Evolutionary conservation across 2,113 vertebrate species (phyloP).

Genomic region (Strix aluco): DNA sequence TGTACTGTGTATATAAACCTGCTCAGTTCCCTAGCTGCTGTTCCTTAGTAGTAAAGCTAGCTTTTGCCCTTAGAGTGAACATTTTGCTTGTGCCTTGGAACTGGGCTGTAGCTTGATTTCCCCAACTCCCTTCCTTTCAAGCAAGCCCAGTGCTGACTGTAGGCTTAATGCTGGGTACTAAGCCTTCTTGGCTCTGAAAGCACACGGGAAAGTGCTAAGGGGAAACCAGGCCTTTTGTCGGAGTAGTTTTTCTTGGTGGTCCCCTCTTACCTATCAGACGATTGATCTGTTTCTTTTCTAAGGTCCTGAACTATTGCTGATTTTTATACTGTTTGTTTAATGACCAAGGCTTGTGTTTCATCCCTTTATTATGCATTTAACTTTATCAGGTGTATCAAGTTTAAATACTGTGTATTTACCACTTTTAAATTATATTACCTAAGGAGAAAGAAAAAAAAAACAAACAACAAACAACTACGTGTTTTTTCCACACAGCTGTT

Average conservation of each 20-base stretch:
- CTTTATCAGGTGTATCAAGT: conserved; percentile 79
- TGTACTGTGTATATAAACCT: neutral
- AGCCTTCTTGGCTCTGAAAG: conserved; percentile 50
- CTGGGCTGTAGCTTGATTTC: conserved; percentile 50
- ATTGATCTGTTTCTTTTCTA: conserved; percentile 44
- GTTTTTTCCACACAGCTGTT: conserved; percentile 73
- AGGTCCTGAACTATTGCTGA: conserved; percentile 43
- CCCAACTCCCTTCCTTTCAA: conserved; percentile 1
- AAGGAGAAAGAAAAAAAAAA: conserved; percentile 26
- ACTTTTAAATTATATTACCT: conserved; percentile 73
- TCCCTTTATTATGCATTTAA: conserved; percentile 78
- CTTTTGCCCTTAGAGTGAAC: conserved; percentile 7
- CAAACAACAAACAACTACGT: neutral
- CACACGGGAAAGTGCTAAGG: conserved; percentile 50
- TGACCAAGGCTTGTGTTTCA: conserved; percentile 68
- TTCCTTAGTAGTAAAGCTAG: neutral
- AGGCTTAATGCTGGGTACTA: conserved; percentile 25
- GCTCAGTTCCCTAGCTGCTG: conserved; percentile 33
- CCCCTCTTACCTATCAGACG: conserved; percentile 22
- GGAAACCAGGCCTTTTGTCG: conserved; percentile 43
- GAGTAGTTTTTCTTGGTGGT: conserved; percentile 9
- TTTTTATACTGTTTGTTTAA: conserved; percentile 70
- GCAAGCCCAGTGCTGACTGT: conserved; percentile 25
- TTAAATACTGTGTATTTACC: conserved; percentile 84
- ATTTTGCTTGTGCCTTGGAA: conserved; percentile 66